These are phyloP conservation scores for Melanotaenia duboulayi DNA, from an alignment of 2,113 vertebrate genomes.

Conservation along the genomic window DNA sequence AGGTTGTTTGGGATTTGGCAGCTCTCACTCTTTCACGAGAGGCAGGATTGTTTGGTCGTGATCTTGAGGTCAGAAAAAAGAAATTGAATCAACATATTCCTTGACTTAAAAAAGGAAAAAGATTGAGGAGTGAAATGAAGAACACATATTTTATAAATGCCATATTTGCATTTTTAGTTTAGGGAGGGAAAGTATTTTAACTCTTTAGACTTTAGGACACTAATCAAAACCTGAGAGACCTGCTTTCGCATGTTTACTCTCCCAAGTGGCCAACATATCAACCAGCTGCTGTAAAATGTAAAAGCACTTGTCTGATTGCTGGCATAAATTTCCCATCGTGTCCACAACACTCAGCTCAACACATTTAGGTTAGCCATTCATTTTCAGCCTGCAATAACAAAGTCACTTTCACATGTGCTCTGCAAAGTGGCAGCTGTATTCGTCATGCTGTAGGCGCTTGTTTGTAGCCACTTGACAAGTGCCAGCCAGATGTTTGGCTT, in stretches of 20 bases:
- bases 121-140: background rate
- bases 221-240: slow-evolving; percentile 16
- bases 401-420: slow-evolving; percentile 29
- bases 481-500: slow-evolving; percentile 73
- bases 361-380: background rate
- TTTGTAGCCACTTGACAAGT: slow-evolving; percentile 53
- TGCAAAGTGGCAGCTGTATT: slow-evolving; percentile 15
- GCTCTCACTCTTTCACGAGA: slow-evolving; percentile 19
- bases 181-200: background rate
- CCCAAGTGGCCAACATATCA: slow-evolving; percentile 10
- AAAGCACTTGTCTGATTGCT: slow-evolving; percentile 20
- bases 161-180: background rate
- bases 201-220: background rate
- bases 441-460: slow-evolving; percentile 23
- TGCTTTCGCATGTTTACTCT: slow-evolving; percentile 19
- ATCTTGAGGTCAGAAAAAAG: slow-evolving; percentile 12
- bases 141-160: background rate
- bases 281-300: slow-evolving; percentile 15
- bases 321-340: slow-evolving; percentile 22
- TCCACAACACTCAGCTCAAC: slow-evolving; percentile 21
- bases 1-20: slow-evolving; percentile 23
- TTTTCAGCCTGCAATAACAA: slow-evolving; percentile 24
- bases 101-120: background rate
- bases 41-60: slow-evolving; percentile 2
- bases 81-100: slow-evolving; percentile 19